Conservation (phyloP, 2,113 vertebrate genomes). For the Camelus dromedarius region DNA sequence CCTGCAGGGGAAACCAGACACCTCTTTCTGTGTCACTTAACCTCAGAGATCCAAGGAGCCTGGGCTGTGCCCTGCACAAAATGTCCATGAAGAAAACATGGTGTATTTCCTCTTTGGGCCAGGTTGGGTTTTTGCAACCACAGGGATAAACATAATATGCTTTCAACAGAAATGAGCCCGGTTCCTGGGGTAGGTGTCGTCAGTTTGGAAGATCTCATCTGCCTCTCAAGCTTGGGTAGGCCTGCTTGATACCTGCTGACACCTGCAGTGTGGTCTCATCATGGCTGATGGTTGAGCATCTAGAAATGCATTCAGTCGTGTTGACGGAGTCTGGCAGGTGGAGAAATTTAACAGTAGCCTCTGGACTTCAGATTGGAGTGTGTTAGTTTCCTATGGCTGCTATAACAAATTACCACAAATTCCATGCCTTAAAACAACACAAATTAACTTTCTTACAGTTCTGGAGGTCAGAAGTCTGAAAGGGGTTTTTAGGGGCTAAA, state of each 20-base stretch:
- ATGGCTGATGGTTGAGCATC: not conserved
- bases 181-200: not conserved
- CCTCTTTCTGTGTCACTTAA: not conserved
- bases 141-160: fast-evolving
- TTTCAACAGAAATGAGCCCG: not conserved
- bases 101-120: not conserved
- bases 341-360: not conserved
- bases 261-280: fast-evolving
- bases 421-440: not conserved
- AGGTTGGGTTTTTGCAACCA: not conserved
- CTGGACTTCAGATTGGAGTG: not conserved
- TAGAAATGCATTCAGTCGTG: not conserved
- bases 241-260: no score
- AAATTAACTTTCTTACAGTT: not conserved
- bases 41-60: not conserved
- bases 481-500: not conserved
- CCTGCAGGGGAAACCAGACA: not conserved
- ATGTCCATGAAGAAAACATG: not conserved
- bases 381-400: not conserved
- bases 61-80: not conserved
- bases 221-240: not conserved
- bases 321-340: no score
- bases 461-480: not conserved
- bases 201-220: not conserved
- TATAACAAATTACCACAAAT: not conserved